Percentiles rank a stretch among this genome's conserved stretches.
Conservation (phyloP, 2,797 vertebrate species). For the Tachyglossus aculeatus region DNA sequence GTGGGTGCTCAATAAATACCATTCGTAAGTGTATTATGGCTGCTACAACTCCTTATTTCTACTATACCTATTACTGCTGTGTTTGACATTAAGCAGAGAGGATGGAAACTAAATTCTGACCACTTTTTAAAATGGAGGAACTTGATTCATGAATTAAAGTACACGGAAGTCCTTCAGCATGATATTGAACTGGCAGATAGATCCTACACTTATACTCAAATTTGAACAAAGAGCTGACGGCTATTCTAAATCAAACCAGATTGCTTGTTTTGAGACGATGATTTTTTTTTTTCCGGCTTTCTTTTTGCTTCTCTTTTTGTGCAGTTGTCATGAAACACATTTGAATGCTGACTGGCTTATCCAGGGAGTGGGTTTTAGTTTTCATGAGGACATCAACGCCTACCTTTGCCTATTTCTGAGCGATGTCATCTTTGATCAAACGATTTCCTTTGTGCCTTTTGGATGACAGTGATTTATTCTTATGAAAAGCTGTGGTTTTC, state of each 20-base stretch:
- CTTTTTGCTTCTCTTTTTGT: constrained; percentile 1
- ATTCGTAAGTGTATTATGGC: too few species aligned
- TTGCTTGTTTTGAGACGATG: background rate
- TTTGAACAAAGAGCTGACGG: constrained; percentile 13
- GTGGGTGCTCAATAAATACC: too few species aligned
- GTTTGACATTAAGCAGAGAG: background rate
- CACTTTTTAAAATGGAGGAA: background rate
- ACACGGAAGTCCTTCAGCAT: background rate
- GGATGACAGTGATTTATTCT: constrained; percentile 11
- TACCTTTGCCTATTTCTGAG: background rate
- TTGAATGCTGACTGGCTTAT: constrained; percentile 8
- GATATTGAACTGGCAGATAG: constrained; percentile 17
- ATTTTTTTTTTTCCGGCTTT: constrained; percentile 1
- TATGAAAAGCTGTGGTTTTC: background rate
- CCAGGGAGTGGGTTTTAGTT: constrained; percentile 9
- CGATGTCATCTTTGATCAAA: constrained; percentile 31
- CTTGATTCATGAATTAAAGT: background rate
- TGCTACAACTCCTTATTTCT: too few species aligned
- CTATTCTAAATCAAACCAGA: background rate
- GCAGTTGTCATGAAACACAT: constrained; percentile 6
- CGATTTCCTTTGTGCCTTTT: constrained; percentile 2
- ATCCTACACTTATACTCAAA: constrained; percentile 6
- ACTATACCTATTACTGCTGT: too few species aligned
- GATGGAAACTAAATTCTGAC: background rate
- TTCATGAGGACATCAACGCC: constrained; percentile 1